These are phyloP conservation scores for Gorilla gorilla DNA, from an alignment of 2,113 vertebrate species.

Conservation along the genomic window DNA sequence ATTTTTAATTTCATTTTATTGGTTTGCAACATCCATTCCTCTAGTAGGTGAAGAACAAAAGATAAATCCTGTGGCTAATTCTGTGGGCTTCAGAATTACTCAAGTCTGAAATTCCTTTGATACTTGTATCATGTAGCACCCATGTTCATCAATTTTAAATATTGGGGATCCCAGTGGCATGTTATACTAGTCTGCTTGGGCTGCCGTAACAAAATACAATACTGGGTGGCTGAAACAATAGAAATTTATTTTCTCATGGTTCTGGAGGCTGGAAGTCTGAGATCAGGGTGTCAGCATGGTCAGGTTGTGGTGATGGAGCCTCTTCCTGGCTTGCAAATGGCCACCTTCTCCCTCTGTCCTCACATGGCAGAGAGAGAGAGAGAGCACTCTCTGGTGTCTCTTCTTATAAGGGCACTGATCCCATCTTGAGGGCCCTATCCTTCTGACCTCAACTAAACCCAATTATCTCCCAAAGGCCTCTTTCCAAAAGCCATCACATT, in stretches of 20 bases:
- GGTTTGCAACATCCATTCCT: conserved; percentile 21
- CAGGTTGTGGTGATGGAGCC: background rate
- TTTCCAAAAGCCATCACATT: background rate
- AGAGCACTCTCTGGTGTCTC: background rate
- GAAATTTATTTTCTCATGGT: background rate
- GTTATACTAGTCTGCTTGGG: background rate
- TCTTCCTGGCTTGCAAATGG: background rate
- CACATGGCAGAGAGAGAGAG: background rate
- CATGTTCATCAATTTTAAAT: background rate
- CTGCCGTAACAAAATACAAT: background rate
- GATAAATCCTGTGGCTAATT: background rate
- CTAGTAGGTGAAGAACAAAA: background rate
- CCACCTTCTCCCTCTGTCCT: background rate
- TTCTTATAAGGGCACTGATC: background rate
- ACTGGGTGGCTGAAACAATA: background rate
- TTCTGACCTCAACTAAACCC: background rate
- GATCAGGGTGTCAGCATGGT: background rate
- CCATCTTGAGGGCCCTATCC: background rate
- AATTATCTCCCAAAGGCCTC: background rate
- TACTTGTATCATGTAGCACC: background rate
- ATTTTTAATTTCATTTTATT: background rate
- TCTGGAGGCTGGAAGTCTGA: background rate
- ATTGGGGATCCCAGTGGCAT: background rate
- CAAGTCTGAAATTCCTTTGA: background rate
- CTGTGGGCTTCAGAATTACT: background rate